Conservation (phyloP, 2,888 invertebrate species). For the Drosophila greeni region DNA sequence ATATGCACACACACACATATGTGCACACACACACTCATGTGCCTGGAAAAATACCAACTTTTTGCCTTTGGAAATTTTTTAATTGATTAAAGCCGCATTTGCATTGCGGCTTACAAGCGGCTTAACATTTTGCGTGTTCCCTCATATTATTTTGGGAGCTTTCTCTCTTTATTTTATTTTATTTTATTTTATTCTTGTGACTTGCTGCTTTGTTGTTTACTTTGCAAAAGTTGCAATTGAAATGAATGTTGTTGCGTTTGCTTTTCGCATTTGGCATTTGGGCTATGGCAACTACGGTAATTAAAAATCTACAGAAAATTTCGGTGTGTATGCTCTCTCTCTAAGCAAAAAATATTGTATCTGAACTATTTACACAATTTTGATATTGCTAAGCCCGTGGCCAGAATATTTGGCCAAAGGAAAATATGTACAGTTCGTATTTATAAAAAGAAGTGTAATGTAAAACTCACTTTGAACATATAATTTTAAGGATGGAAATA, state of each 20-base stretch:
- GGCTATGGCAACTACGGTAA: conserved; percentile 37
- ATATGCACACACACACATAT: conserved; percentile 12
- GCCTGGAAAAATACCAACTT: conserved; percentile 44
- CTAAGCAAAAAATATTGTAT: conserved; percentile 18
- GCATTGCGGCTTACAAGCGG: conserved; percentile 69
- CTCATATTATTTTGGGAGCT: conserved; percentile 37
- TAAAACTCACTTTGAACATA: not conserved
- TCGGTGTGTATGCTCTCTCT: not conserved
- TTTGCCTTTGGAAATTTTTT: conserved; percentile 64
- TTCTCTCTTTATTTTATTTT: conserved; percentile 21
- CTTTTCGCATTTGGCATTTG: conserved; percentile 25
- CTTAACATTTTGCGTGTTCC: conserved; percentile 56
- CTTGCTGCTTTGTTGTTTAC: conserved; percentile 22
- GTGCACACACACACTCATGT: conserved; percentile 4
- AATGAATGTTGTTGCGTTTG: conserved; percentile 36
- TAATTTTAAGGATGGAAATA: not conserved
- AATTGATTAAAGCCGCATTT: conserved; percentile 75
- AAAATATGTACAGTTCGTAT: not conserved
- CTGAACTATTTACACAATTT: conserved; percentile 27
- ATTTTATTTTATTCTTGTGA: conserved; percentile 26
- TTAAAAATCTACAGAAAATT: conserved; percentile 46
- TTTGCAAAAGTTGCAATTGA: conserved; percentile 27
- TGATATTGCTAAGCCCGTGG: conserved; percentile 20
- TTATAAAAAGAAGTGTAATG: not conserved
- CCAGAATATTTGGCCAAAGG: not conserved